These are phyloP conservation scores for Cyanistes caeruleus DNA, from an alignment of 2,113 vertebrate species.

Conservation along the genomic window DNA sequence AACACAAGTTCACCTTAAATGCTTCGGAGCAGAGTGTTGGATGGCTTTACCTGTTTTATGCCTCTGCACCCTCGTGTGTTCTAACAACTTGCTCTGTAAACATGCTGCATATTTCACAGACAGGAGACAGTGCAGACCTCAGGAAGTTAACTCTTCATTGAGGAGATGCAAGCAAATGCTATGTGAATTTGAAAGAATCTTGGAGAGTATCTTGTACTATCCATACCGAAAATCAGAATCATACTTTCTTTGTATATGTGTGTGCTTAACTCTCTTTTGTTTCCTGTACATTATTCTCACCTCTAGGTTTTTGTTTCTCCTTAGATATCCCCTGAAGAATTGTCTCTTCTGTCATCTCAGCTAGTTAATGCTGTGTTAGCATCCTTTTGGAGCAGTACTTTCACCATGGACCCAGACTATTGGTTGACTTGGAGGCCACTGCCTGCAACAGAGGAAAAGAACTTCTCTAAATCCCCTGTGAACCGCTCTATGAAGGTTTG, in stretches of 20 bases:
- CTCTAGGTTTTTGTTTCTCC: neutral
- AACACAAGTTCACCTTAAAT: neutral
- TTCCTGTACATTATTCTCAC: neutral
- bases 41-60: neutral
- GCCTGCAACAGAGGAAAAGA: constrained; percentile 30
- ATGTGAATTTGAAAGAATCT: neutral
- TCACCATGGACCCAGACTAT: constrained; percentile 84
- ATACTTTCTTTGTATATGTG: neutral
- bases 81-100: neutral
- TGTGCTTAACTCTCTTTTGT: neutral
- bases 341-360: constrained; percentile 84
- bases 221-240: neutral
- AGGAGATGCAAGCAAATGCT: neutral
- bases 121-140: neutral
- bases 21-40: neutral
- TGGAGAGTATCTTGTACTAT: neutral
- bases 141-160: neutral
- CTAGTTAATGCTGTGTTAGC: constrained; percentile 82
- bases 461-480: constrained; percentile 10
- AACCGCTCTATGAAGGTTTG: constrained; percentile 76
- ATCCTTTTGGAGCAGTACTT: constrained; percentile 88
- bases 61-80: fast-evolving
- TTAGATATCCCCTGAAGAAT: constrained; percentile 80
- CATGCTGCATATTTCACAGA: neutral
- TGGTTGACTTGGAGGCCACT: constrained; percentile 89